Percentiles rank a stretch among this genome's conserved stretches.
Conservation (phyloP, 2,113 vertebrate genomes). For the Caracal caracal region DNA sequence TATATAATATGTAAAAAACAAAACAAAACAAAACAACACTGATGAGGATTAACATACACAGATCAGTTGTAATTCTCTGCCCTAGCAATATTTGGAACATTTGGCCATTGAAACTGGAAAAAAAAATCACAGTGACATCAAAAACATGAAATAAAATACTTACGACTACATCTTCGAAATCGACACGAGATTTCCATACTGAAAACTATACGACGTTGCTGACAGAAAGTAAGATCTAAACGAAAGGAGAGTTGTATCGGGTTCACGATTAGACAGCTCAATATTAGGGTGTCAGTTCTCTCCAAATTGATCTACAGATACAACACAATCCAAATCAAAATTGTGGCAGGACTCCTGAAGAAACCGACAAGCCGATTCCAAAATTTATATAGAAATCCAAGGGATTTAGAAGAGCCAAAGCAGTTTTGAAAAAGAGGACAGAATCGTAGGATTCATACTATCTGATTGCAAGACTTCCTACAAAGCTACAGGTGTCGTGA, state of each 20-base stretch:
- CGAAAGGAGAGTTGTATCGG: background rate
- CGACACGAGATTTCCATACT: background rate
- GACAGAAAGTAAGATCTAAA: background rate
- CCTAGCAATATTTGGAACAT: background rate
- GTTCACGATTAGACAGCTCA: background rate
- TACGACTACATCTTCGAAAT: background rate
- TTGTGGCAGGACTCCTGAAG: background rate
- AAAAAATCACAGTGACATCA: background rate
- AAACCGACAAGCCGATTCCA: background rate
- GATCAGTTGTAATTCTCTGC: rapidly evolving
- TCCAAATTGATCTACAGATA: background rate
- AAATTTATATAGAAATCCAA: background rate
- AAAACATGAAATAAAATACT: background rate
- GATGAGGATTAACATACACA: too few species aligned
- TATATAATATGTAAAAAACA: rapidly evolving
- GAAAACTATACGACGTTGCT: background rate
- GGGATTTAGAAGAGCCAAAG: background rate
- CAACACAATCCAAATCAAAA: background rate
- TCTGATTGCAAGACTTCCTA: too few species aligned
- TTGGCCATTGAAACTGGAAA: background rate
- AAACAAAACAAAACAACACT: background rate
- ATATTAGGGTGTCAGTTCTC: background rate
- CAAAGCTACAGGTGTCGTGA: rapidly evolving
- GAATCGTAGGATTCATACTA: background rate
- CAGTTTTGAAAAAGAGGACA: background rate